These are phyloP conservation scores for Caenorhabditis elegans DNA, from an alignment of 1,140 invertebrate genomes.

Conservation along the genomic window WBcel235 BX284606.5:9667001-9667500, in stretches of 20 bases:
- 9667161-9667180: background rate
- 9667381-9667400: background rate
- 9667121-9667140: too few species aligned
- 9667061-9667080: too few species aligned
- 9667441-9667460: background rate
- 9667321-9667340: background rate
- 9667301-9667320: background rate
- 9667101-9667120: too few species aligned
- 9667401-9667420: background rate
- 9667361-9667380: slow-evolving; percentile 10
- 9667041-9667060: background rate
- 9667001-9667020: too few species aligned
- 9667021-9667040: too few species aligned
- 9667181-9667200: background rate
- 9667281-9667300: background rate
- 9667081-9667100: too few species aligned
- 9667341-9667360: background rate
- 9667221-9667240: too few species aligned
- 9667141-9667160: background rate
- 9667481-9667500: background rate
- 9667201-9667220: too few species aligned
- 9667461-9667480: background rate
- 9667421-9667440: background rate
- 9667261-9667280: background rate
- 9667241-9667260: too few species aligned